Evolutionary conservation across 2,113 vertebrate species (phyloP).

Genomic region (Urocynchramus pylzowi): DNA sequence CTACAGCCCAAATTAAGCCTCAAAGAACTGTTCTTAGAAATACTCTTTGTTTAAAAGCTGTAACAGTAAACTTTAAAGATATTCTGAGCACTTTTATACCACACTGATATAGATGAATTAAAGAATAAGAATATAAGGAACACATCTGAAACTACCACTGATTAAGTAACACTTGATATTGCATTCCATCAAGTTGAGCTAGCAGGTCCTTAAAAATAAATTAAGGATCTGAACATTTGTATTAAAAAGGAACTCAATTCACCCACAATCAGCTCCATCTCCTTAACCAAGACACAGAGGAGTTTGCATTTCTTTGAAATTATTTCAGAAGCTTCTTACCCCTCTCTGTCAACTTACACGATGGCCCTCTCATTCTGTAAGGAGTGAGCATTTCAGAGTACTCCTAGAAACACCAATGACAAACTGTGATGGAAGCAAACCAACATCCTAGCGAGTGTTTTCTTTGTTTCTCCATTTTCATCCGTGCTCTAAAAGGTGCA

Average conservation of each 20-base stretch:
- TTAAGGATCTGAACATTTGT: not conserved
- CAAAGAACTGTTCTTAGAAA: not conserved
- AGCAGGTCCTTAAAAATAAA: not conserved
- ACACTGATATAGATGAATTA: not conserved
- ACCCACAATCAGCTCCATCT: not conserved
- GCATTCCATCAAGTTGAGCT: not conserved
- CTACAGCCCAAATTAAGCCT: not conserved
- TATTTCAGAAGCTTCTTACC: not conserved
- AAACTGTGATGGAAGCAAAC: not conserved
- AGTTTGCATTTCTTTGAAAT: not conserved
- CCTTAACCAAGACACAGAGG: not conserved
- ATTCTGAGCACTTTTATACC: not conserved
- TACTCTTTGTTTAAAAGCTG: not conserved
- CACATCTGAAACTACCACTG: not conserved
- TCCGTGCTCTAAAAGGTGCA: not conserved
- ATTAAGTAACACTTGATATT: not conserved
- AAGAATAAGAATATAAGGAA: not conserved
- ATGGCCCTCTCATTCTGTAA: not conserved
- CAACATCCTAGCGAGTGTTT: not conserved
- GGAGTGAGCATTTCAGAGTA: not conserved
- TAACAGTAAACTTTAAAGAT: not conserved
- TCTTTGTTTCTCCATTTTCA: not conserved
- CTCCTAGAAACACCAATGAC: not conserved
- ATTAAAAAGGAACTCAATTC: not conserved
- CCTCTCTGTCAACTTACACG: not conserved